Percentiles rank a stretch among this genome's conserved stretches.
Conservation (phyloP, 2,113 vertebrate genomes). For the Thomomys bottae region DNA sequence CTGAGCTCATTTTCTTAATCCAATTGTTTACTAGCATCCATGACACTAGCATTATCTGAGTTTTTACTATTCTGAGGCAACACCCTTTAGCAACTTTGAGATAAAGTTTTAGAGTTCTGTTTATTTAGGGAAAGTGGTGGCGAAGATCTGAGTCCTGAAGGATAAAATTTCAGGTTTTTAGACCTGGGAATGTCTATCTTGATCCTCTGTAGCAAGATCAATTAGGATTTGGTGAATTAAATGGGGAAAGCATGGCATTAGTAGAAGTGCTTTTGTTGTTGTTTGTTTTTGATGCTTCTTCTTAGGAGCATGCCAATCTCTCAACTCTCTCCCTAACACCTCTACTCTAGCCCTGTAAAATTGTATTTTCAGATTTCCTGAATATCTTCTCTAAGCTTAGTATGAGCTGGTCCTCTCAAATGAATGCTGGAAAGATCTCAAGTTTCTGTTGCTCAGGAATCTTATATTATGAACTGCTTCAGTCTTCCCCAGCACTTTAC, state of each 20-base stretch:
- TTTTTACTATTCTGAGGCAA: background rate
- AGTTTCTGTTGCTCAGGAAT: background rate
- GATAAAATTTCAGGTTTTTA: no score
- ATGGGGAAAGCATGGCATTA: background rate
- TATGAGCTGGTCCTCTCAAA: background rate
- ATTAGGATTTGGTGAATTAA: background rate
- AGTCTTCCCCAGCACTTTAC: background rate
- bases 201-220: background rate
- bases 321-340: fast-evolving
- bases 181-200: background rate
- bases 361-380: background rate
- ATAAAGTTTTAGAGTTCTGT: no score
- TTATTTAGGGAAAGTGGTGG: background rate
- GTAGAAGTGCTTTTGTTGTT: no score
- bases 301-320: background rate
- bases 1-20: no score
- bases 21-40: no score
- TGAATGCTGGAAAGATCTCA: no score
- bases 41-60: background rate
- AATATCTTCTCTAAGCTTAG: background rate
- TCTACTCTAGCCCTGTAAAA: background rate
- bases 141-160: background rate
- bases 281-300: background rate
- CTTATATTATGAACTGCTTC: background rate
- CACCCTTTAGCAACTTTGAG: background rate